phyloP scores from a whole-genome alignment of 1,140 invertebrate species.

The Elysia chlorotica region DNA sequence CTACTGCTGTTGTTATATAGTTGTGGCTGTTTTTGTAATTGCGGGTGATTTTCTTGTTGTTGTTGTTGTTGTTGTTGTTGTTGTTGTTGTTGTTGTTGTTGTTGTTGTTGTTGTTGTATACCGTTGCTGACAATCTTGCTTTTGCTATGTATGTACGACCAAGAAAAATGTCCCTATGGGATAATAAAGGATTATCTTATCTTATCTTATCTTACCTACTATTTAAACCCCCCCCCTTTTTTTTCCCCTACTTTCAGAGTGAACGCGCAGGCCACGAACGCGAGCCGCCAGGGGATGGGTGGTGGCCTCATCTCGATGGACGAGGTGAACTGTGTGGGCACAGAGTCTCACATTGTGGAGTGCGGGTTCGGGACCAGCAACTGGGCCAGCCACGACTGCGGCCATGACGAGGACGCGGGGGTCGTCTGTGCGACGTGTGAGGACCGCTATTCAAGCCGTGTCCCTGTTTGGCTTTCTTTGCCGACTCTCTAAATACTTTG shows the following conservation, averaged over 20 bases:
- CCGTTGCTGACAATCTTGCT: too few species aligned
- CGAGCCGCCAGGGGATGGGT: constrained; percentile 52
- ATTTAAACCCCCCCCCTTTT: too few species aligned
- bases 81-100: neutral
- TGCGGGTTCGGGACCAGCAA: constrained; percentile 60
- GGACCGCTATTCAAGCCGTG: too few species aligned
- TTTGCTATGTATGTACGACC: too few species aligned
- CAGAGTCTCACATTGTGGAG: constrained; percentile 70
- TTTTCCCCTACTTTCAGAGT: too few species aligned
- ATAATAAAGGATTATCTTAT: too few species aligned
- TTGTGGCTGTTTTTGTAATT: neutral
- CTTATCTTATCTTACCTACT: too few species aligned
- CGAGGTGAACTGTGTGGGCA: constrained; percentile 72
- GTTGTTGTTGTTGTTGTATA: neutral
- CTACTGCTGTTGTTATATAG: neutral
- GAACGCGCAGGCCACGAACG: constrained; percentile 17
- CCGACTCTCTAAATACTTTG: too few species aligned
- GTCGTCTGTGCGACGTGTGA: constrained; percentile 29
- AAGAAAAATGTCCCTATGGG: too few species aligned
- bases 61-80: neutral
- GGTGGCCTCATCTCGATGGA: constrained; percentile 77
- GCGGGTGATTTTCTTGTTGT: neutral
- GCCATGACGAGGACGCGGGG: constrained; percentile 38
- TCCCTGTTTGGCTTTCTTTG: too few species aligned
- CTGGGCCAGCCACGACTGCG: constrained; percentile 33